Evolutionary conservation across 2,888 invertebrate species (phyloP).

Genomic region (Biston stratarius): DNA sequence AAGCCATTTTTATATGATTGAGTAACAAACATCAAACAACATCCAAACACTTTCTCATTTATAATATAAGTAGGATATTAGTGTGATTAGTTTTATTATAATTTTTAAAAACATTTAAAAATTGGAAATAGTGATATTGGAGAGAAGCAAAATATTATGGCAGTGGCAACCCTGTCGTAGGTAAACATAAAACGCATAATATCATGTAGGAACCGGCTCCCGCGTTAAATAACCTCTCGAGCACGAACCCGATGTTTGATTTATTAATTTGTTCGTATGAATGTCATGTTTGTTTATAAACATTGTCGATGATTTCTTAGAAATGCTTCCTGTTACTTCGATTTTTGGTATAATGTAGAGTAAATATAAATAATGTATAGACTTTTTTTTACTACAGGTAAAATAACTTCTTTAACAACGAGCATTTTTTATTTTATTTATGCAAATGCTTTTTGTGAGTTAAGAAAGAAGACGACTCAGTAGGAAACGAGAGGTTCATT

Average conservation of each 20-base stretch:
- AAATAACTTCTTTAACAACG: not conserved
- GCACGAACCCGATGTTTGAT: conserved; percentile 45
- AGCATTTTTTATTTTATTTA: not conserved
- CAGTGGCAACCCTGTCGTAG: conserved; percentile 17
- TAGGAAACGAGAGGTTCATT: too few relatives aligned
- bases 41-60: too few relatives aligned
- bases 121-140: too few relatives aligned
- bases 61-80: too few relatives aligned
- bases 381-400: conserved; percentile 5
- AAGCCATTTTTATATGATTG: too few relatives aligned
- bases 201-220: conserved; percentile 44
- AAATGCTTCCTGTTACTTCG: conserved; percentile 27
- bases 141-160: too few relatives aligned
- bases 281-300: conserved; percentile 43
- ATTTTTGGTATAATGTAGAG: not conserved
- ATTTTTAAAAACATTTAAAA: too few relatives aligned
- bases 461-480: too few relatives aligned
- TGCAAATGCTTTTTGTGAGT: too few relatives aligned
- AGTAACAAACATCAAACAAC: too few relatives aligned
- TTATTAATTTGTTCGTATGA: conserved; percentile 44
- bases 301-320: conserved; percentile 32
- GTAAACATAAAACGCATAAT: conserved; percentile 38
- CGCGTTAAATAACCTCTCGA: conserved; percentile 46
- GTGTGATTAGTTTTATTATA: too few relatives aligned
- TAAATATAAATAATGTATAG: conserved; percentile 24